phyloP scores from a whole-genome alignment of 2,797 vertebrate genomes.

The Sebastes taczanowskii region DNA sequence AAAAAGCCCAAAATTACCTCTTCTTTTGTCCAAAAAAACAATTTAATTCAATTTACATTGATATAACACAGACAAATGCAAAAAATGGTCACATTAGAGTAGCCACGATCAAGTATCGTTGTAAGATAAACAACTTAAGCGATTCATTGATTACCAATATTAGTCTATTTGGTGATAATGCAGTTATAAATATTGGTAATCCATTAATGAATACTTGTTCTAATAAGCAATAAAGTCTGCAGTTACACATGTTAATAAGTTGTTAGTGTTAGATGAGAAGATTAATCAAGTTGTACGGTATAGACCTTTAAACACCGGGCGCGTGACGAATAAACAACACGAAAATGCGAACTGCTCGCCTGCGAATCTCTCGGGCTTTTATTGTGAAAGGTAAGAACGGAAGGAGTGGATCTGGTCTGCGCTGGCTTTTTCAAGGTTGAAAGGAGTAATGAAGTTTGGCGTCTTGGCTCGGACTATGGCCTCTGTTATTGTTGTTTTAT shows the following conservation, averaged over 20 bases:
- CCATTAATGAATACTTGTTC: background rate
- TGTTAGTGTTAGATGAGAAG: too few relatives aligned
- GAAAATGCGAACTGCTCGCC: too few relatives aligned
- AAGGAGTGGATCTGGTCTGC: too few relatives aligned
- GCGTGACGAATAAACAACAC: too few relatives aligned
- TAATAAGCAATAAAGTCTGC: background rate
- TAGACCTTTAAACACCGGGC: too few relatives aligned
- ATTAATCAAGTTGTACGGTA: background rate
- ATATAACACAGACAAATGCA: background rate
- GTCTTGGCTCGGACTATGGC: too few relatives aligned
- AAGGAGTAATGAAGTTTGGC: too few relatives aligned
- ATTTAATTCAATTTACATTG: background rate
- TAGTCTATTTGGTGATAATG: background rate
- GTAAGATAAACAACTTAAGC: background rate
- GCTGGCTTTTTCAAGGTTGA: too few relatives aligned
- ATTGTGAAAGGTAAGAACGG: too few relatives aligned
- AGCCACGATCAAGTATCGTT: background rate
- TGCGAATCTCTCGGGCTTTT: too few relatives aligned
- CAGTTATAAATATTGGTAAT: background rate
- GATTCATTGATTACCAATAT: background rate
- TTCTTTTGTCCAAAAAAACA: background rate
- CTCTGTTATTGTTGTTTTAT: too few relatives aligned
- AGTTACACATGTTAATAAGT: background rate
- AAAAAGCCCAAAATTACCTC: background rate
- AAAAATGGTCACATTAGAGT: background rate